Base-by-base conservation (phyloP, 2,113 vertebrate genomes). In the Chamaetylas fuelleborni region DNA sequence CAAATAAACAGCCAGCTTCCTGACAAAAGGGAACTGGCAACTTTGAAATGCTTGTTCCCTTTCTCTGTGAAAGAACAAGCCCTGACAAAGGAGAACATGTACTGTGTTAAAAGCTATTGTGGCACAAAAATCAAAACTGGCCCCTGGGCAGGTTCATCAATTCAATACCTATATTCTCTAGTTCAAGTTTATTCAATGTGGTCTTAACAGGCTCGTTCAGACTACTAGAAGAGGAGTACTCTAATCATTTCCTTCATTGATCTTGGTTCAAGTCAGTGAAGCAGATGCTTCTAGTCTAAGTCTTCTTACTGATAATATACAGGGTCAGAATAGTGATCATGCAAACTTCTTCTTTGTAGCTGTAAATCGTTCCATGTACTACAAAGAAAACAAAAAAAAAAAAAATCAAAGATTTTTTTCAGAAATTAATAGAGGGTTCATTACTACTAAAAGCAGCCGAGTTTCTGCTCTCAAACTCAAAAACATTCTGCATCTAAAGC, bases 361-460 rank as follows among this genome's bases (percentile, higher is more conserved):
- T 17, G 99, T 99, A 97, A 99, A 99, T 76, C 99, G 98, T 90
- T 99, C 99, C 99, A 99, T 99, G 96, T 99, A 99, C 99, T 99
- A 96, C 82, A 95, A 93, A 85, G 45, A 54, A 93, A 66, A 78
- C 4, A 89, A 66, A 93, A 87, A 51, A 66, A 93, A 87, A 51
- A 40, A 40, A 56, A 62, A 4, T 11, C 8, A 19, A 69, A 43
- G 9, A 58, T 43, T 43, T 43, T 42, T 57, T 77, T 62, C 26
- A 72, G 58, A 82, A 82, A 53, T 65, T 26, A 53, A 69, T 14
- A 76, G 23, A 81, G 31, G 10, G 65, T 51, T 72, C 25, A 14
- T 60, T 50, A 28, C 4, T 78, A 45, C 1, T 80, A 42, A 87
- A 85, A 79, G 62, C 54, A 81, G 36, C 31, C 76, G 66, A 40